phyloP scores from a whole-genome alignment of 1,140 invertebrate species.

The Metopolophium dirhodum region DNA sequence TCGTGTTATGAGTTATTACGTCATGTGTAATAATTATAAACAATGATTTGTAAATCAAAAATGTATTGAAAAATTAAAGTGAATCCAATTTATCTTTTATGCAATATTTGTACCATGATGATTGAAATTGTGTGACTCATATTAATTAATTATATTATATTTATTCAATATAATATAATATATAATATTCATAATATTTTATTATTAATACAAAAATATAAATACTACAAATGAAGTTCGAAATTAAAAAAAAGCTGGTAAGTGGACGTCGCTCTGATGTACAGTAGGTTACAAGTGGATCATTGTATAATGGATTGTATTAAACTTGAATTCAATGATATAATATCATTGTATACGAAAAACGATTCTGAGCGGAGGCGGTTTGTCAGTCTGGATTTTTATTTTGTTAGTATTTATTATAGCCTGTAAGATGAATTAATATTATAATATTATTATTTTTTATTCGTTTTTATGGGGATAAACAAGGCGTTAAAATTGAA shows the following conservation, averaged over 20 bases:
- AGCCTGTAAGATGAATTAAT: too few species aligned
- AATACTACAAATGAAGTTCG: background rate
- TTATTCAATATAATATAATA: background rate
- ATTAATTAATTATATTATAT: background rate
- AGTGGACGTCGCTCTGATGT: too few species aligned
- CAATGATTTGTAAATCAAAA: background rate
- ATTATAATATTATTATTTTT: too few species aligned
- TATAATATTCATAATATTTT: background rate
- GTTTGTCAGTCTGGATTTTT: too few species aligned
- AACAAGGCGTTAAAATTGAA: too few species aligned
- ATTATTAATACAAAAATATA: background rate
- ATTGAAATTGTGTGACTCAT: background rate
- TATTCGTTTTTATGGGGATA: too few species aligned
- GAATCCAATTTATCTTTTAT: background rate
- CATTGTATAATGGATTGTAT: too few species aligned
- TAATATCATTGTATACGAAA: too few species aligned
- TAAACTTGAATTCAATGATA: too few species aligned
- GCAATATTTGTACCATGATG: background rate
- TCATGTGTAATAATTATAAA: background rate
- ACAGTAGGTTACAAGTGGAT: too few species aligned
- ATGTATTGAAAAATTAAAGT: background rate
- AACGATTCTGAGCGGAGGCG: too few species aligned
- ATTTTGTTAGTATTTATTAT: too few species aligned
- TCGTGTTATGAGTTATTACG: background rate
- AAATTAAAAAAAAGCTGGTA: background rate